Evolutionary conservation across 30 jellyfish, hydroid and myxozoan genomes (phyloP), one percentile per base, ranked within the genome.

Genomic region (Catostylus mosaicus): DNA sequence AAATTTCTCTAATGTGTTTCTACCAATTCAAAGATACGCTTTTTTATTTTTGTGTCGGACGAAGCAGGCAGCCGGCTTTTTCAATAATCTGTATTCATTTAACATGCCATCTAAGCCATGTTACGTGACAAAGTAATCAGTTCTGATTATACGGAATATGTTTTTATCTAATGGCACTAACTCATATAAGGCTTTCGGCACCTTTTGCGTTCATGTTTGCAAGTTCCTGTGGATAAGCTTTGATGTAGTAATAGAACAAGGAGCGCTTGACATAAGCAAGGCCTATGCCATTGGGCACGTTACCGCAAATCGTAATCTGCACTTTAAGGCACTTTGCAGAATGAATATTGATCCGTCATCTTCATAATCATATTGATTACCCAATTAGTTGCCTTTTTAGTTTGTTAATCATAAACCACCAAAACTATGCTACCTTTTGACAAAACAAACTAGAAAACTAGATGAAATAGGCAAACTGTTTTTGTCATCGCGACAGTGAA

Each of bases 331-430:
- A 34, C 43, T 29, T 36, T 18, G 38, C 33, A 61, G 66, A 34
- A 59, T 50, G n/a, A 43, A 77, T 64, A 47, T 31, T 33, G 61
- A 30, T 31, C 16, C 54, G 86, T 50, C 86, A 75, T 38, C 59
- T 77, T 60, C 66, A 30, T 62, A 45, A 77, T 61, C 61, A 33
- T 33, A 19, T 31, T 77, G 34, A 54, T 62, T 37, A 56, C 31
- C 33, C 46, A 11, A 23, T 77, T 33, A 33, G 76, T 75, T 56
- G 67, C 19, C 23, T n/a, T 14, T n/a, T 59, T 59, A 22, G 71
- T 59, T 59, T 61, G 26, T 34, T 30, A 75, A 56, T 43, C 65
- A 36, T 75, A 54, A 34, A 61, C 66, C 73, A 24, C 85, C 38
- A 78, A 30, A 64, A 36, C 60, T 64, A 51, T 71, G 45, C 57